Conservation (phyloP, 2,113 vertebrate genomes). For the Aphelocoma coerulescens region DNA sequence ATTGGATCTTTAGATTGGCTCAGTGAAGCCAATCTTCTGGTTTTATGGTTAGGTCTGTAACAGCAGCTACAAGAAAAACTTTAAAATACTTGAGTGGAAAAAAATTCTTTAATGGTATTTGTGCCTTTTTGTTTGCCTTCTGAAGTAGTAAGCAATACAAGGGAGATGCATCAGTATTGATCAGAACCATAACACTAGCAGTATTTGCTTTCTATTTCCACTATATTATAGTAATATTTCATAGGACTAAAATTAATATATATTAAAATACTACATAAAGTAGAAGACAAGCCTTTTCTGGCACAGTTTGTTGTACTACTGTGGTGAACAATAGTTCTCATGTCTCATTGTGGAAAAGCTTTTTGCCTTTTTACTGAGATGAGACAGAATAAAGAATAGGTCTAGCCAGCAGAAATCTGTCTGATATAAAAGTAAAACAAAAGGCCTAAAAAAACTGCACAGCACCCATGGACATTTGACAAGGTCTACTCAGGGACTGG, state of each 20-base stretch:
- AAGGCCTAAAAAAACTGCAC: background rate
- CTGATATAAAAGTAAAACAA: background rate
- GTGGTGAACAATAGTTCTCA: background rate
- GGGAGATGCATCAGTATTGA: background rate
- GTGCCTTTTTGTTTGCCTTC: background rate
- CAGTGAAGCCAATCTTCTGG: background rate
- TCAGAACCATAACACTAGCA: background rate
- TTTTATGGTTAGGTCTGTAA: conserved; percentile 2
- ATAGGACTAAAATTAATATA: background rate
- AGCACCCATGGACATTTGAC: background rate
- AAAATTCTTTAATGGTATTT: background rate
- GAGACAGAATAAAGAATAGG: background rate
- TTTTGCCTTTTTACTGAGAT: background rate
- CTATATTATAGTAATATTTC: background rate
- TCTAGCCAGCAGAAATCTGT: background rate
- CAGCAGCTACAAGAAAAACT: background rate
- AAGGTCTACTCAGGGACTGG: background rate
- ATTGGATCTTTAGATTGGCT: conserved; percentile 37
- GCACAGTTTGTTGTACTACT: background rate
- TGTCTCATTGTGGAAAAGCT: background rate
- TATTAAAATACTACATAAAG: background rate
- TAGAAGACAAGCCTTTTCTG: background rate
- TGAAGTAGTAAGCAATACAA: background rate
- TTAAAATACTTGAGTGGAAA: background rate
- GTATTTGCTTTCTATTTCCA: background rate